These are phyloP conservation scores for Calvadosia cruxmelitensis DNA, from an alignment of 30 jellyfish, hydroid and myxozoan genomes.

Conservation along the genomic window DNA sequence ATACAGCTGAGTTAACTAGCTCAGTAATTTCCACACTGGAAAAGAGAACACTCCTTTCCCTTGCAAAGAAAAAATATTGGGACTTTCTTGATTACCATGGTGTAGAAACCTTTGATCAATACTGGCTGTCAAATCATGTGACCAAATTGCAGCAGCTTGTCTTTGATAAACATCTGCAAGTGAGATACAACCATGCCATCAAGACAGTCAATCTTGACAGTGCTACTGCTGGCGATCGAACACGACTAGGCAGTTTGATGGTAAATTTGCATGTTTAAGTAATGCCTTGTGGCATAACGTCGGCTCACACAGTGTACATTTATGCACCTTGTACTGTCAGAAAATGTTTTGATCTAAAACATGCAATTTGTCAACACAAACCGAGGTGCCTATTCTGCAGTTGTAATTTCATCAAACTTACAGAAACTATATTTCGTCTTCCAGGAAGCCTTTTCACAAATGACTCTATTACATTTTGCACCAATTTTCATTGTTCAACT, in stretches of 20 bases:
- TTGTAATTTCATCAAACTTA: too few relatives aligned
- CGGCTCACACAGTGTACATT: too few relatives aligned
- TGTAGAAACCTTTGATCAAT: neutral
- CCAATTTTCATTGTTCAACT: too few relatives aligned
- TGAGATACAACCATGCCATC: neutral
- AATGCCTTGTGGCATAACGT: too few relatives aligned
- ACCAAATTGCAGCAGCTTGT: neutral
- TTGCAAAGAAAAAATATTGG: neutral
- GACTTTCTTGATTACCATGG: neutral
- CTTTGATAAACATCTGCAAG: neutral
- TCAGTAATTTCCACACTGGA: neutral
- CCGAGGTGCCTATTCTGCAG: too few relatives aligned
- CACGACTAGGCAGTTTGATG: neutral
- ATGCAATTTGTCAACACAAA: too few relatives aligned
- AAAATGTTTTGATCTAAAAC: too few relatives aligned
- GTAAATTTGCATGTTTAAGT: neutral
- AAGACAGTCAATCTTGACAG: neutral
- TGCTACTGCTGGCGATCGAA: neutral
- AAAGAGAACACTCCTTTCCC: neutral
- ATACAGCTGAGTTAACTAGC: neutral
- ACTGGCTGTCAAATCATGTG: neutral
- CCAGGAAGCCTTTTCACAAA: too few relatives aligned
- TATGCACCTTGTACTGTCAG: too few relatives aligned
- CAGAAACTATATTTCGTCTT: too few relatives aligned
- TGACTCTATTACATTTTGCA: too few relatives aligned